These are phyloP conservation scores for Brachylomia viminalis DNA, from an alignment of 2,888 invertebrate species.

Conservation along the genomic window DNA sequence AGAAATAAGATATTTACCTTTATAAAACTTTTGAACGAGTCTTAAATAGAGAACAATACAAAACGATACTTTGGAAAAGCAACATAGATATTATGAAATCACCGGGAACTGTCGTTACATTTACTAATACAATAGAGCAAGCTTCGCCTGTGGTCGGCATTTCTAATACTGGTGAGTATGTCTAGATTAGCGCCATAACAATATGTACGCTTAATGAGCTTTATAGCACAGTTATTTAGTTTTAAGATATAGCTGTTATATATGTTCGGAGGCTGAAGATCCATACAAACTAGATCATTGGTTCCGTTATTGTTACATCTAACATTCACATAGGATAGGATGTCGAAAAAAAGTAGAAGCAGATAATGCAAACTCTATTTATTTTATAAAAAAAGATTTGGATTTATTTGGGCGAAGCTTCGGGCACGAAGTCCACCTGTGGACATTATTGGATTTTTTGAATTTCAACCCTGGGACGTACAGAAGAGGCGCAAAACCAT, in stretches of 20 bases:
- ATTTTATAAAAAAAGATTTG: not conserved
- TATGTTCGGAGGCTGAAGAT: not conserved
- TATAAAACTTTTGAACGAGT: not conserved
- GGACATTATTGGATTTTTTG: not conserved
- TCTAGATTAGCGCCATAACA: slow-evolving; percentile 60
- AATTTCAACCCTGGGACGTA: not conserved
- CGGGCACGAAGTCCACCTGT: not conserved
- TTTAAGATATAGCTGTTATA: not conserved
- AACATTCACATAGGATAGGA: not conserved
- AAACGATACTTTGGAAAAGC: slow-evolving; percentile 35
- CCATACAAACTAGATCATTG: not conserved
- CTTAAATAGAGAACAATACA: not conserved
- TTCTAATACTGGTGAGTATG: slow-evolving; percentile 62
- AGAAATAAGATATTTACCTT: not conserved
- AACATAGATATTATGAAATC: slow-evolving; percentile 16
- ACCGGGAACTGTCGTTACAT: slow-evolving; percentile 39
- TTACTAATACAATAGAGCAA: slow-evolving; percentile 56
- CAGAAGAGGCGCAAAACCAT: not conserved
- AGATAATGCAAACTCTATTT: not conserved
- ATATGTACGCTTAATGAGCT: slow-evolving; percentile 63
- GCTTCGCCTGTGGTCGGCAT: slow-evolving; percentile 65
- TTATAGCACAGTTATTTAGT: slow-evolving; percentile 19
- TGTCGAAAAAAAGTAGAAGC: not conserved
- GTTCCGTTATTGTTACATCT: not conserved
- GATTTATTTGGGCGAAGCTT: not conserved